A percentile compares a stretch with the other conserved stretches of the same genome.
phyloP scores from a whole-genome alignment of 1,140 invertebrate species.

The Eupristina koningsbergeri region DNA sequence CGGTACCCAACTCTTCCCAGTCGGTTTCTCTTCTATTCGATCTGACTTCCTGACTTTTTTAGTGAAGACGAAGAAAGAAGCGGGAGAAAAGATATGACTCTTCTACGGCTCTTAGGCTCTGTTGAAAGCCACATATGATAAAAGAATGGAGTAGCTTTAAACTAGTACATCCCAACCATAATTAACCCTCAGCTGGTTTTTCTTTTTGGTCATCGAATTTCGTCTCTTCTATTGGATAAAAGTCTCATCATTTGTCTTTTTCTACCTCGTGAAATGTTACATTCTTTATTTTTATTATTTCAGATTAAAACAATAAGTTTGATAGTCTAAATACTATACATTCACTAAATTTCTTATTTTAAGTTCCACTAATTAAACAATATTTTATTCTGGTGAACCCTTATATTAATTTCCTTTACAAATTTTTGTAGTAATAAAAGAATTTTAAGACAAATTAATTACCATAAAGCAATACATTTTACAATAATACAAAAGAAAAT shows the following conservation, averaged over 20 bases:
- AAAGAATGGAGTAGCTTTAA: constrained; percentile 43
- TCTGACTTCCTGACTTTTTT: constrained; percentile 22
- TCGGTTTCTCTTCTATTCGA: constrained; percentile 5
- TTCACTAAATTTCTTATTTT: neutral
- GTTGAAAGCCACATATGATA: constrained; percentile 32
- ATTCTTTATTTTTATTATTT: neutral
- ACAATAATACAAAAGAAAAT: no score
- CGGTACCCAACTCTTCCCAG: neutral
- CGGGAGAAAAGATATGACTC: neutral
- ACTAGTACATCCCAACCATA: constrained; percentile 46
- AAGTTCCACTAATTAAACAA: neutral
- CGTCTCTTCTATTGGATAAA: neutral
- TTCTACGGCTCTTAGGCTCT: constrained; percentile 33
- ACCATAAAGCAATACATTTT: no score
- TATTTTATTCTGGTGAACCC: no score
- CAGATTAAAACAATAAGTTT: neutral
- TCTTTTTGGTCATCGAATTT: constrained; percentile 22
- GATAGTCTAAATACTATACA: neutral
- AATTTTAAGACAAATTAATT: no score
- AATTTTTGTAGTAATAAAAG: no score
- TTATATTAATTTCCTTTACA: no score
- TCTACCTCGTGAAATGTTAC: neutral
- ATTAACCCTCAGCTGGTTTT: neutral
- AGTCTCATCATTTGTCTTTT: neutral
- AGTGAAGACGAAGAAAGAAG: neutral